Evolutionary conservation across 2,113 vertebrate genomes (phyloP), one percentile per base, ranked within the genome.

Genomic region (Pangasianodon gigas): DNA sequence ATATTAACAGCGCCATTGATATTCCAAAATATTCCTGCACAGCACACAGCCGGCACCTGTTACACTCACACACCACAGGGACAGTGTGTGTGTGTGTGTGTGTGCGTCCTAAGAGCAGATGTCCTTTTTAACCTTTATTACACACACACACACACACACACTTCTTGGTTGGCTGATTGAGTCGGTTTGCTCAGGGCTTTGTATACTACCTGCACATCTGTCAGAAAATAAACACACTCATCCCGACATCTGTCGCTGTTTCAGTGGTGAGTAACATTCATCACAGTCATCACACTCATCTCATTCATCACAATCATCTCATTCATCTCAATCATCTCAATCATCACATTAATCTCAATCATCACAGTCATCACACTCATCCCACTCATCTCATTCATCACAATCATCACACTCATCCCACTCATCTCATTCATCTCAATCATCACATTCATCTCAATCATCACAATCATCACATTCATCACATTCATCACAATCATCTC

Each of bases 1-100:
- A 95, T 95, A 95, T 93, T 92, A 95, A 95, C 93, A 92, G 92
- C 83, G 89, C 88, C 92, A 95, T 95, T 96, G 94, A 95, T 94
- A 96, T 95, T 96, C 94, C 90, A 93, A 94, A 93, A 94, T 95
- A 94, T 95, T 95, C 93, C 85, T 58, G 88, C 92, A 0, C 93
- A 81, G 93, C 93, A 90, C 94, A 94, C 88, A 92, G 95, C 83
- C 9, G 88, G 80, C 93, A 92, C 92, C 91, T 90, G 94, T 92
- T 92, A 71, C 2, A 93, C 32, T 71, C 92, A 87, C 91, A 69
- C 88, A 71, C 79, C 77, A 69, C 41, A 81, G 67, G 75, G 65
- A 48, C 92, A 92, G 92, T 93, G 93, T 74, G 69, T 37, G 69
- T 74, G 69, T 41, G 69, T 41, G 69, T 71, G 5, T 71, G 93